These are phyloP conservation scores for Chitala chitala DNA, from an alignment of 2,113 vertebrate genomes.

Conservation along the genomic window DNA sequence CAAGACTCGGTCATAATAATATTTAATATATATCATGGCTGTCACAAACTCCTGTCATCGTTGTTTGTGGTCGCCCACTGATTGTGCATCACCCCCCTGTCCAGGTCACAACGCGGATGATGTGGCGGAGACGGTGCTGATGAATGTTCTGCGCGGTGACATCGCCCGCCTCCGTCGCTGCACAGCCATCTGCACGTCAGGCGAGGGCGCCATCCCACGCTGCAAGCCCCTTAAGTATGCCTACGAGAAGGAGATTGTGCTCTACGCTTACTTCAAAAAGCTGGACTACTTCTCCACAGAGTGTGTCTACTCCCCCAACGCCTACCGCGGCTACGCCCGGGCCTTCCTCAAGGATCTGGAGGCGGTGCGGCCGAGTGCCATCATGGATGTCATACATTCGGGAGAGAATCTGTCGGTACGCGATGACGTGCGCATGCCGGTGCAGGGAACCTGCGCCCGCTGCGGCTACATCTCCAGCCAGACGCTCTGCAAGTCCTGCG, in stretches of 20 bases:
- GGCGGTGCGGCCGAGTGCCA: constrained; percentile 71
- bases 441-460: constrained; percentile 69
- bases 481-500: constrained; percentile 76
- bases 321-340: constrained; percentile 76
- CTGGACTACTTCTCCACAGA: constrained; percentile 86
- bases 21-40: too few species aligned
- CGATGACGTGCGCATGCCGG: constrained; percentile 68
- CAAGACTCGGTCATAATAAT: not conserved
- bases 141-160: constrained; percentile 83
- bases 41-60: too few species aligned
- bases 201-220: constrained; percentile 70
- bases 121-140: constrained; percentile 79
- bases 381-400: constrained; percentile 79
- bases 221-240: constrained; percentile 84
- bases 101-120: constrained; percentile 85
- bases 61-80: too few species aligned
- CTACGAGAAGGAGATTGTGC: constrained; percentile 87
- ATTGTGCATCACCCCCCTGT: not conserved
- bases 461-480: constrained; percentile 84
- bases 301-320: constrained; percentile 81
- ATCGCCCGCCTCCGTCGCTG: constrained; percentile 70
- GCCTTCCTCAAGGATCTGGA: constrained; percentile 79
- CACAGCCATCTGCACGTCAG: constrained; percentile 64
- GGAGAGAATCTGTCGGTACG: constrained; percentile 75
- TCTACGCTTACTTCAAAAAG: constrained; percentile 86